Conservation (phyloP, 2,113 vertebrate species). For the Pteruthius melanotis region DNA sequence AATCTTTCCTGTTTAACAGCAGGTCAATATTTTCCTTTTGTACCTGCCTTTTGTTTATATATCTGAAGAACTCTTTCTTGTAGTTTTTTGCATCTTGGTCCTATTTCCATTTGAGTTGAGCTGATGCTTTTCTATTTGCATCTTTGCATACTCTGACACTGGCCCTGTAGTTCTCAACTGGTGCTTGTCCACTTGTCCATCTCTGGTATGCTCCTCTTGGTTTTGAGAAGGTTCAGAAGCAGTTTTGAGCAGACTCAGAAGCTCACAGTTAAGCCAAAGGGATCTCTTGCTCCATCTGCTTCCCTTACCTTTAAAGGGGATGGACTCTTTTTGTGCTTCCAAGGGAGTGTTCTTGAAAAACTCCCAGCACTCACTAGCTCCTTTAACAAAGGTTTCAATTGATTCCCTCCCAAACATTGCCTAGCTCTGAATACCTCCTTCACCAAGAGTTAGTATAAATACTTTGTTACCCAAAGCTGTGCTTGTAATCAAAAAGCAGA, state of each 20-base stretch:
- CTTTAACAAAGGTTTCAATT: neutral
- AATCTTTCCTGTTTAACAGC: neutral
- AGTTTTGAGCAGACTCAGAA: neutral
- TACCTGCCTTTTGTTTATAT: neutral
- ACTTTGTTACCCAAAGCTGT: neutral
- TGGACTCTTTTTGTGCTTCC: neutral
- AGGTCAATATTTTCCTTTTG: neutral
- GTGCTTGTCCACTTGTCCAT: neutral
- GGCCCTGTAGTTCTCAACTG: neutral
- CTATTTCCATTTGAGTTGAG: neutral
- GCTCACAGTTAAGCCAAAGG: neutral
- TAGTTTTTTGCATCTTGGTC: neutral
- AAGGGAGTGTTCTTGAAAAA: neutral
- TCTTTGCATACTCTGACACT: neutral
- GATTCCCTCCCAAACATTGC: neutral
- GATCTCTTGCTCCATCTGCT: neutral
- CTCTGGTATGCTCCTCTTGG: neutral
- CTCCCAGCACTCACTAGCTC: neutral
- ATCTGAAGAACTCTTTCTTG: neutral
- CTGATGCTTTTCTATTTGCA: neutral
- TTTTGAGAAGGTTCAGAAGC: neutral
- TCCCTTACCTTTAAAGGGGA: neutral
- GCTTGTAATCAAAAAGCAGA: neutral
- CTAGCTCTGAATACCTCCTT: neutral
- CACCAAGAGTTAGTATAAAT: neutral